Evolutionary conservation across 1,140 invertebrate genomes (phyloP), one percentile per base, ranked within the genome.

Genomic region (Bombus waltoni): DNA sequence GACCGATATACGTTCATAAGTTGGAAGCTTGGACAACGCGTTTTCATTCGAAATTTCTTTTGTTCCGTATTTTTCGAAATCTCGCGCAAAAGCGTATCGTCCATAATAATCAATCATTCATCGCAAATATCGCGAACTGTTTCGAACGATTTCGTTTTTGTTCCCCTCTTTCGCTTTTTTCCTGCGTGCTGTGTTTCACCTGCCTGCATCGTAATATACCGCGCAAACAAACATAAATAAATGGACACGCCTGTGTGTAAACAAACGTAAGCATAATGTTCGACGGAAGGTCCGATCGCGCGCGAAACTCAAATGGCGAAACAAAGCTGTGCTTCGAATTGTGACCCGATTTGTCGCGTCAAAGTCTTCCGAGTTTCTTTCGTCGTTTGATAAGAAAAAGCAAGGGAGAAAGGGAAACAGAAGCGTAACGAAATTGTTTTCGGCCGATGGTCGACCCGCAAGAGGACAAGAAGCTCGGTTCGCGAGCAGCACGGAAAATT

Each of bases 401-500:
- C 3, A n/a, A 32, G 2, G 2, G 0, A 15, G 42, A 13, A 25
- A 11, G 25, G 28, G 22, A 22, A 42, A 72, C 25, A n/a, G 11
- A 35, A 66, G 22, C 28, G 32, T 38, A 76, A 76, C 38, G 28
- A 68, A 65, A 76, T 38, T 76, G 44, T 82, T 74, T 59, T 59
- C 40, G 13, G 22, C 15, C 47, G 59, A n/a, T 59, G 25, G 38
- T 13, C 28, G 62, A 42, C 1, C 42, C 38, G 25, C 13, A 4
- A 35, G 42, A 25, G 40, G 35, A 47, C 38, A 44, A 66, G 71
- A 71, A 79, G 57, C 13, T 15, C 6, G n/a, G n/a, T 38, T 22
- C 38, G 38, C 42, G 44, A 35, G 28, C 53, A 25, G 35, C 74
- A 18, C 40, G n/a, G 38, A 28, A 62, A 83, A 83, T 83, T 83